Evolutionary conservation across 2,888 invertebrate genomes (phyloP).

Genomic region (Axea sp.): DNA sequence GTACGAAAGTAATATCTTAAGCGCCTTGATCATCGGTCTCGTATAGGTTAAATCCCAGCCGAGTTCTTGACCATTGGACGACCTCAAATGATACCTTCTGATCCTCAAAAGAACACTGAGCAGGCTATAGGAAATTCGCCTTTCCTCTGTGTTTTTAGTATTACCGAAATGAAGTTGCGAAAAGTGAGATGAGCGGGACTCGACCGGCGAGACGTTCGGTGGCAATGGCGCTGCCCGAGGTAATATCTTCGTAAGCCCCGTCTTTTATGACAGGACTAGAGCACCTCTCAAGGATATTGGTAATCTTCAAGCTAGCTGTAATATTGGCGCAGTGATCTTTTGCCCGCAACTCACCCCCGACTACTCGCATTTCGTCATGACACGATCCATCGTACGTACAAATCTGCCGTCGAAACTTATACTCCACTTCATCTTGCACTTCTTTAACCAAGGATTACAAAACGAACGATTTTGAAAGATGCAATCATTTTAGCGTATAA

Average conservation of each 20-base stretch:
- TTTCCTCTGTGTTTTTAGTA: constrained; percentile 64
- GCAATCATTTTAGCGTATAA: background rate
- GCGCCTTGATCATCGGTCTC: constrained; percentile 54
- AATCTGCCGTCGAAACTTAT: constrained; percentile 62
- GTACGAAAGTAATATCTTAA: constrained; percentile 60
- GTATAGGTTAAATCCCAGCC: constrained; percentile 45
- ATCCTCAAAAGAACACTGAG: constrained; percentile 62
- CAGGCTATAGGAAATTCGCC: constrained; percentile 40
- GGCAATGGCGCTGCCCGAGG: constrained; percentile 68
- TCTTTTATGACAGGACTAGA: constrained; percentile 78
- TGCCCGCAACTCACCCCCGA: constrained; percentile 65
- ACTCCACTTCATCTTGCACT: constrained; percentile 55
- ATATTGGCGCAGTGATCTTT: constrained; percentile 79
- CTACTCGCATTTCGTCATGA: constrained; percentile 46
- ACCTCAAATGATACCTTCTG: constrained; percentile 64
- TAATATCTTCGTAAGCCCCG: constrained; percentile 79
- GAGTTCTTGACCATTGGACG: constrained; percentile 57
- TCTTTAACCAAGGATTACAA: constrained; percentile 71
- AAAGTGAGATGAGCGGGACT: constrained; percentile 71
- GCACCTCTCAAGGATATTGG: constrained; percentile 79
- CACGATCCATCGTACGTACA: constrained; percentile 55
- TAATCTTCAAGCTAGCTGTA: constrained; percentile 78
- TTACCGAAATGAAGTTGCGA: constrained; percentile 74
- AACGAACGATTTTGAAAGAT: constrained; percentile 3
- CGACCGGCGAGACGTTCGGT: constrained; percentile 55